These are phyloP conservation scores for Itoplectis maculator DNA, from an alignment of 2,888 invertebrate genomes.

Conservation along the genomic window DNA sequence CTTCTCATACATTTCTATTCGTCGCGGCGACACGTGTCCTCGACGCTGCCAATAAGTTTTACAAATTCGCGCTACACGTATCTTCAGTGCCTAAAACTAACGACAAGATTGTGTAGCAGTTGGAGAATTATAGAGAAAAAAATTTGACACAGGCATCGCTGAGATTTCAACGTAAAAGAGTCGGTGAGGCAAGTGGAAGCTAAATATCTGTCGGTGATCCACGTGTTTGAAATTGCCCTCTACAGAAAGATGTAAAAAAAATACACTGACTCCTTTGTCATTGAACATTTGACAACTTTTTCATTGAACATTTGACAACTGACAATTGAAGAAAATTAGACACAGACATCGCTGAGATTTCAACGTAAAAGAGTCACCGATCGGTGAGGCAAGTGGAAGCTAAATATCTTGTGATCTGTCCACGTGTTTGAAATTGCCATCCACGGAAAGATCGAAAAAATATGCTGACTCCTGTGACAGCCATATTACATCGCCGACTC, in stretches of 20 bases:
- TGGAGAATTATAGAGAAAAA: not conserved
- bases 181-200: not conserved
- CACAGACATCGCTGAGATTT: not conserved
- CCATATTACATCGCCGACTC: not conserved
- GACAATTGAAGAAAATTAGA: not conserved
- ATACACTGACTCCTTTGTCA: not conserved
- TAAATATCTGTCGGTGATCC: not conserved
- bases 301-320: not conserved
- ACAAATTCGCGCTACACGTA: not conserved
- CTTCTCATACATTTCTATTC: conserved; percentile 13
- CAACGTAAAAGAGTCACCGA: not conserved
- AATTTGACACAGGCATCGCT: not conserved
- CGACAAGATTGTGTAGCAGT: too few relatives aligned
- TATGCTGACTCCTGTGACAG: not conserved
- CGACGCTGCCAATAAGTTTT: not conserved
- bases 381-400: not conserved
- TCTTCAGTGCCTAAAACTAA: too few relatives aligned
- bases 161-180: not conserved
- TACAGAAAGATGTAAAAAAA: not conserved
- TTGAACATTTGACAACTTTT: too few relatives aligned
- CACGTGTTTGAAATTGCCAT: conserved; percentile 9
- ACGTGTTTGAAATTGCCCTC: conserved; percentile 6
- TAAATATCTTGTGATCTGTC: not conserved
- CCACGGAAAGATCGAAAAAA: not conserved
- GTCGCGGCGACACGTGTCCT: conserved; percentile 22